These are phyloP conservation scores for Paelopatides confundens DNA, from an alignment of 53 echinoderm and acorn worm genomes.

Conservation along the genomic window DNA sequence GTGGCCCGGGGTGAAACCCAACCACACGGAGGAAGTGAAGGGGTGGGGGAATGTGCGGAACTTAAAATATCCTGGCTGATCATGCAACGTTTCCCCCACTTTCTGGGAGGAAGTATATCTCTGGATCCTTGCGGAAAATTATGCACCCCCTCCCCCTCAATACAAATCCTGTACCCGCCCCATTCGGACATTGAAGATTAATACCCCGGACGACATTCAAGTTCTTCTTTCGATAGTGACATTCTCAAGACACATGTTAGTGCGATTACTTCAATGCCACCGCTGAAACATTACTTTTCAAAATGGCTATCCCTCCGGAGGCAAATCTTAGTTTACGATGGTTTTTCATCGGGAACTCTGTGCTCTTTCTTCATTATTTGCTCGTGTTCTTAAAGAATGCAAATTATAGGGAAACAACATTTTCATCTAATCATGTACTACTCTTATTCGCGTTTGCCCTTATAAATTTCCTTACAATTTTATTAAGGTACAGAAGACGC, in stretches of 20 bases:
- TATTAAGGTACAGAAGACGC: slow-evolving; percentile 72
- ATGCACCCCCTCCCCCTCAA: no score
- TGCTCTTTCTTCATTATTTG: slow-evolving; percentile 68
- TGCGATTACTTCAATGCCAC: not conserved
- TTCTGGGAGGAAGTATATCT: no score
- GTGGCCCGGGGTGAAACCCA: no score
- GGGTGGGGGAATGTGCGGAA: no score
- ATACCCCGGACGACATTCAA: no score
- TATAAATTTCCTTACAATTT: slow-evolving; percentile 79
- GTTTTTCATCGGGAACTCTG: slow-evolving; percentile 86
- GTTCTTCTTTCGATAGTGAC: no score
- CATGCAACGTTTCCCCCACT: no score
- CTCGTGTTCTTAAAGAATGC: slow-evolving; percentile 50
- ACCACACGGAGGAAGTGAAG: no score
- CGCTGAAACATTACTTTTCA: not conserved
- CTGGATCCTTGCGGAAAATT: no score
- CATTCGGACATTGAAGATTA: no score
- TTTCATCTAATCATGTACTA: slow-evolving; percentile 56
- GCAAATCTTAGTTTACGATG: slow-evolving; percentile 85
- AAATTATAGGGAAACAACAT: slow-evolving; percentile 49
- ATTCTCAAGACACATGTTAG: not conserved
- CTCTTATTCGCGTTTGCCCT: slow-evolving; percentile 70
- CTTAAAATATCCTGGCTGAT: no score
- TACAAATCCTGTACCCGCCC: no score
- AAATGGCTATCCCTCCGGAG: slow-evolving; percentile 79